phyloP scores from a whole-genome alignment of 2,888 invertebrate genomes.

The Anticlea derivata region DNA sequence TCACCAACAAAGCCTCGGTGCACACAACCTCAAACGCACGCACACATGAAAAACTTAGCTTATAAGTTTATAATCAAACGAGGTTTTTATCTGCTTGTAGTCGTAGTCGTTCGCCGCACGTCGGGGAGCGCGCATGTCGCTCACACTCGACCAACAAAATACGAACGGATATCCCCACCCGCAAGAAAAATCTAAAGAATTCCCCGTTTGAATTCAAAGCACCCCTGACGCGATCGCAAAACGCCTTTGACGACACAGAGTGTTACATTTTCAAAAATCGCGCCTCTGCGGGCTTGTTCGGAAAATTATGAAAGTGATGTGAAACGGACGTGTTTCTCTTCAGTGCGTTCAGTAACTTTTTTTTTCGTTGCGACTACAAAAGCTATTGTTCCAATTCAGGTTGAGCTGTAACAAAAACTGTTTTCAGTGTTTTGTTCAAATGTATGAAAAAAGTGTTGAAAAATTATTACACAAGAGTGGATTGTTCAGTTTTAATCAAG shows the following conservation, averaged over 20 bases:
- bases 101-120: conserved; percentile 79
- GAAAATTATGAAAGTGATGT: conserved; percentile 80
- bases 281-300: conserved; percentile 59
- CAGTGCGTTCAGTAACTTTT: conserved; percentile 53
- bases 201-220: conserved; percentile 52
- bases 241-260: conserved; percentile 60
- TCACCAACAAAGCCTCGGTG: conserved; percentile 71
- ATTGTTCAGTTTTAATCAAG: conserved; percentile 75
- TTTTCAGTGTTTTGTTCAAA: conserved; percentile 74
- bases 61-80: conserved; percentile 83
- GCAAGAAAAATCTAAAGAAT: conserved; percentile 60
- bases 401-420: conserved; percentile 61
- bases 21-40: conserved; percentile 68
- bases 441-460: conserved; percentile 75
- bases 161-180: conserved; percentile 63
- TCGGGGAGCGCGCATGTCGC: conserved; percentile 76
- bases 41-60: conserved; percentile 81
- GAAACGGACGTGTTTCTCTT: conserved; percentile 70
- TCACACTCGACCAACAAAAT: conserved; percentile 60
- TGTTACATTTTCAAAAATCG: conserved; percentile 62
- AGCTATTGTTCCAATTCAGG: conserved; percentile 73
- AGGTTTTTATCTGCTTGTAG: conserved; percentile 71
- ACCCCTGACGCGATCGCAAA: conserved; percentile 53
- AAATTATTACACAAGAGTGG: conserved; percentile 79
- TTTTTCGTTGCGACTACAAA: conserved; percentile 75